These are phyloP conservation scores for Myrmecobius fasciatus DNA, from an alignment of 2,113 vertebrate species.

Conservation along the genomic window DNA sequence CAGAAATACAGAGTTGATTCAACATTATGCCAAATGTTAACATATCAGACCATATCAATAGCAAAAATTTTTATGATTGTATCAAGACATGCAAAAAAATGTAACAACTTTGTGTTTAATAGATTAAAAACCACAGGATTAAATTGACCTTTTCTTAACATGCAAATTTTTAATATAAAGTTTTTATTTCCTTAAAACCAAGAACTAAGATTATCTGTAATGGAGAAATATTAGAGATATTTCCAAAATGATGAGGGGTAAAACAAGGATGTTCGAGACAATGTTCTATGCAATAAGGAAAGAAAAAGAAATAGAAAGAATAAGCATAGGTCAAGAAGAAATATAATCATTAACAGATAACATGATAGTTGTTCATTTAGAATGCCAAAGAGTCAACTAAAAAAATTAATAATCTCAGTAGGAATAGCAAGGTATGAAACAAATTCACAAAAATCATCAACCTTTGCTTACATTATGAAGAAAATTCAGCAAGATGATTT, in stretches of 20 bases:
- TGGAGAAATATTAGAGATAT: background rate
- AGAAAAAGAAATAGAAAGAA: background rate
- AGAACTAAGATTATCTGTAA: background rate
- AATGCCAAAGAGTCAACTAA: background rate
- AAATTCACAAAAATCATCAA: background rate
- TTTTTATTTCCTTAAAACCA: background rate
- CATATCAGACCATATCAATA: background rate
- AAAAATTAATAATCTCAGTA: background rate
- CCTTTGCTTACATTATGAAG: background rate
- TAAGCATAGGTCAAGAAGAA: background rate
- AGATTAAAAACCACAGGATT: background rate
- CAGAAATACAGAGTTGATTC: background rate
- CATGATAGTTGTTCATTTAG: background rate
- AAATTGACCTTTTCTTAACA: background rate
- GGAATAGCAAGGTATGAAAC: background rate
- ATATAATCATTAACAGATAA: background rate
- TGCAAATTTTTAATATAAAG: background rate
- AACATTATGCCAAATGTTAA: background rate
- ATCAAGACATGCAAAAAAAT: background rate
- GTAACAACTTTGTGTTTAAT: background rate
- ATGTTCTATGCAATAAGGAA: background rate
- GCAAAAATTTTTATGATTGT: background rate
- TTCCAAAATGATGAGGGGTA: background rate
- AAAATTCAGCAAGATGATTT: background rate
- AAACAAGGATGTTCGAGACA: background rate